These are phyloP conservation scores for Manis javanica DNA, from an alignment of 2,797 vertebrate species.

Conservation along the genomic window DNA sequence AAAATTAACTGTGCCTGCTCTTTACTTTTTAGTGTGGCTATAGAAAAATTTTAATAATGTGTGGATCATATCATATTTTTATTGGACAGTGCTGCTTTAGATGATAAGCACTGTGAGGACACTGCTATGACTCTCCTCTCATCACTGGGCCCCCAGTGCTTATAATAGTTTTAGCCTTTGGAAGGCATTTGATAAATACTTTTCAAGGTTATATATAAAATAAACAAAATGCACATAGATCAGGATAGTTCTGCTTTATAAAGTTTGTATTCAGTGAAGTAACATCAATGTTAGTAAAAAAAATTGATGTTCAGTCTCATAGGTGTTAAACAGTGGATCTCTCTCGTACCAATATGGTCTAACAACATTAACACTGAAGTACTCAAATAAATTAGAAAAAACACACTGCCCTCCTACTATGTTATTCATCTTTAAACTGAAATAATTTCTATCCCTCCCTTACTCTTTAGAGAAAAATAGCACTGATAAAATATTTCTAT, in stretches of 20 bases:
- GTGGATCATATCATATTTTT: background rate
- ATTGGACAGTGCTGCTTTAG: background rate
- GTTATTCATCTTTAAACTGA: slow-evolving; percentile 13
- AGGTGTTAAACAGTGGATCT: background rate
- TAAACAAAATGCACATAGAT: background rate
- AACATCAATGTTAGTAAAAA: slow-evolving; percentile 6
- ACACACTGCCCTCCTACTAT: background rate
- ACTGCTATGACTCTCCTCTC: background rate
- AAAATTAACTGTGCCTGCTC: background rate
- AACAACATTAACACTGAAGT: background rate
- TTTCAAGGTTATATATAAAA: background rate
- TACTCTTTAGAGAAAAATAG: slow-evolving; percentile 25
- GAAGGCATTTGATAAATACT: background rate
- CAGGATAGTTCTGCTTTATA: background rate
- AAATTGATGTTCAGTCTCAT: background rate
- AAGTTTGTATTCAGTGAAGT: background rate
- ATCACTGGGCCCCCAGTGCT: too few relatives aligned
- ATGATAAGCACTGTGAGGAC: background rate
- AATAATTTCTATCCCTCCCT: background rate
- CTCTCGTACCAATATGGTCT: background rate
- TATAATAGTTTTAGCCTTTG: background rate
- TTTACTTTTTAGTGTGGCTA: background rate
- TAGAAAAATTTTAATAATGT: background rate
- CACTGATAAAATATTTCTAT: background rate
- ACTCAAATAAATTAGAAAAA: background rate